Evolutionary conservation across 1,140 invertebrate genomes (phyloP).

Genomic region (Pseudomyrmex flavicornis): DNA sequence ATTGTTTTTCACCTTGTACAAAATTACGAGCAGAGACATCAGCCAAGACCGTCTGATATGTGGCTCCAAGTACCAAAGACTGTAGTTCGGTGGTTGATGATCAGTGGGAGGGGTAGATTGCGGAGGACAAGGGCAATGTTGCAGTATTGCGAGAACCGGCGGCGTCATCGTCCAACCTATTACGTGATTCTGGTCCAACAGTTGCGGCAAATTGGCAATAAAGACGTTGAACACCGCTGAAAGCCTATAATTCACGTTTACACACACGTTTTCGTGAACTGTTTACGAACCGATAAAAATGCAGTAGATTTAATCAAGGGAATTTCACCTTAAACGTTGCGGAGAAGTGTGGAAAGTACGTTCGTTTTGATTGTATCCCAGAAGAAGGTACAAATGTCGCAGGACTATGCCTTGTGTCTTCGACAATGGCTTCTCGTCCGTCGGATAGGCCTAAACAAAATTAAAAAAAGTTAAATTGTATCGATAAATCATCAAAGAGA

Average conservation of each 20-base stretch:
- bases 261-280: background rate
- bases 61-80: conserved; percentile 94
- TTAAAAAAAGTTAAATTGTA: background rate
- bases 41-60: conserved; percentile 96
- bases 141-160: conserved; percentile 93
- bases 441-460: conserved; percentile 88
- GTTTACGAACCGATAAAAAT: too few species aligned
- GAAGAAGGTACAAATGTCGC: conserved; percentile 95
- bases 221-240: conserved; percentile 98
- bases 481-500: background rate
- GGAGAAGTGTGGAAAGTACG: conserved; percentile 96
- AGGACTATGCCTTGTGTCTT: conserved; percentile 95
- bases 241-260: conserved; percentile 85
- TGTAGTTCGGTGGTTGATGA: conserved; percentile 89
- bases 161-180: conserved; percentile 95
- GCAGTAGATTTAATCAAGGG: background rate
- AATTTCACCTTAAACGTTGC: conserved; percentile 90
- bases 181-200: conserved; percentile 96
- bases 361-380: conserved; percentile 97
- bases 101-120: conserved; percentile 82
- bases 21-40: conserved; percentile 95
- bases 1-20: conserved; percentile 93
- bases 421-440: conserved; percentile 92
- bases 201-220: conserved; percentile 95
- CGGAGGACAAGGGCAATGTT: conserved; percentile 93